Evolutionary conservation across 2,113 vertebrate genomes (phyloP), one percentile per base, ranked within the genome.

Genomic region (Dissostichus mawsoni): DNA sequence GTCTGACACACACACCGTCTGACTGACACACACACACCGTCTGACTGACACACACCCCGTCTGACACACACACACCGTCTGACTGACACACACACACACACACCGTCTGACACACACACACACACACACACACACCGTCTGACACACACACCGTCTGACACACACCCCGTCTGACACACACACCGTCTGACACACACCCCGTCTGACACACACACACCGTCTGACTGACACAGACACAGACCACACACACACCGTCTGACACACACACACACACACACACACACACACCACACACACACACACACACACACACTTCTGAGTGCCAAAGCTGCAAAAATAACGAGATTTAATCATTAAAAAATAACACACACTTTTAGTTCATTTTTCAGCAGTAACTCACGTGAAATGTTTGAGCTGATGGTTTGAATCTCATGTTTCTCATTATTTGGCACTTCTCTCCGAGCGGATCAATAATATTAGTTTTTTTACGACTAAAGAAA

Each of bases 71-170:
- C 20, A 20, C 20, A 20, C 20, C 20, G 1, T 20, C 20, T 20
- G 20, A 20, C n/a, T n/a, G n/a, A n/a, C n/a, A n/a, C n/a, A n/a
- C 20, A 20, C 20, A 20, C 20, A 20, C 20, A 20, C 20, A 20
- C 20, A 20, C 20, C 20, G 1, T 20, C 20, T 20, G 20, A 20
- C 20, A 45, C 13, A 8, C 69, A n/a, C 69, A 51, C 16, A 57
- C 87, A 20, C 20, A 20, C 20, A n/a, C 13, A 8, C 69, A n/a
- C 69, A 51, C 16, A 57, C 87, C 2, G 33, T 51, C 20, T 20
- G 20, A 45, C 13, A 8, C 69, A n/a, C 69, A 51, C 16, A 57
- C 87, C 2, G 33, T 51, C 20, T 20, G 20, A 20, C 20, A 20
- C 20, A 20, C 0, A 45, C n/a, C n/a, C n/a, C n/a, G n/a, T n/a